Conservation (phyloP, 2,797 vertebrate genomes). For the Sitta carolinensis region DNA sequence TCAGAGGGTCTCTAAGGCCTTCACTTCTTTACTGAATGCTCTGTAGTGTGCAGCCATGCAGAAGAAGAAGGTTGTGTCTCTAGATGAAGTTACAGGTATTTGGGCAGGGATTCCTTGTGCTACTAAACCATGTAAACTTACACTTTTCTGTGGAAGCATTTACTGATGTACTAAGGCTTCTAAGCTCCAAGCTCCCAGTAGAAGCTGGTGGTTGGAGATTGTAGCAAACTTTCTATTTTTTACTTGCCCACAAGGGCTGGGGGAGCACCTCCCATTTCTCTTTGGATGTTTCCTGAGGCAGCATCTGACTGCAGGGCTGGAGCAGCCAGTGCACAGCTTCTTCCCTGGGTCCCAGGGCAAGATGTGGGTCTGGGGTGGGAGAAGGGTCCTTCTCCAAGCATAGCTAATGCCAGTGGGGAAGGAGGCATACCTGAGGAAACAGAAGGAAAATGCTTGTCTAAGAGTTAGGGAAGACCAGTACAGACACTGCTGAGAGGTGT, state of each 20-base stretch:
- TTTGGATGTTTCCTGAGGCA: not conserved
- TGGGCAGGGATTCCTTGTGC: not conserved
- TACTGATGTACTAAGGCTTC: not conserved
- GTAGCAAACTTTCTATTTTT: not conserved
- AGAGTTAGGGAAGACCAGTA: not conserved
- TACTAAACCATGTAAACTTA: not conserved
- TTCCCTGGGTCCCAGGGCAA: not conserved
- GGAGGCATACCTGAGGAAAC: accelerated
- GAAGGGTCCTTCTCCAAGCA: not conserved
- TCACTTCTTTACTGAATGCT: not conserved
- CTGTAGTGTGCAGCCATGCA: not conserved
- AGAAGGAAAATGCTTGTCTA: not conserved
- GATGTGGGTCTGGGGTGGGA: not conserved
- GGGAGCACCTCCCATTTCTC: not conserved
- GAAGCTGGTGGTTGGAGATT: not conserved
- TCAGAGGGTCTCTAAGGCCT: not conserved
- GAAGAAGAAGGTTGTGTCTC: not conserved
- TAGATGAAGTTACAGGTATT: not conserved
- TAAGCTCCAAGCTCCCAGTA: not conserved
- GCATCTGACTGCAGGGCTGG: not conserved
- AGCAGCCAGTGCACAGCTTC: not conserved
- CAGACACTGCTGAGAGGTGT: not conserved
- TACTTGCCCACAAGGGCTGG: not conserved
- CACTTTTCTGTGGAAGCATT: not conserved
- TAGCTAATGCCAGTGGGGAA: not conserved